phyloP scores from a whole-genome alignment of 1,140 invertebrate species.

The Brachionus sp. region DNA sequence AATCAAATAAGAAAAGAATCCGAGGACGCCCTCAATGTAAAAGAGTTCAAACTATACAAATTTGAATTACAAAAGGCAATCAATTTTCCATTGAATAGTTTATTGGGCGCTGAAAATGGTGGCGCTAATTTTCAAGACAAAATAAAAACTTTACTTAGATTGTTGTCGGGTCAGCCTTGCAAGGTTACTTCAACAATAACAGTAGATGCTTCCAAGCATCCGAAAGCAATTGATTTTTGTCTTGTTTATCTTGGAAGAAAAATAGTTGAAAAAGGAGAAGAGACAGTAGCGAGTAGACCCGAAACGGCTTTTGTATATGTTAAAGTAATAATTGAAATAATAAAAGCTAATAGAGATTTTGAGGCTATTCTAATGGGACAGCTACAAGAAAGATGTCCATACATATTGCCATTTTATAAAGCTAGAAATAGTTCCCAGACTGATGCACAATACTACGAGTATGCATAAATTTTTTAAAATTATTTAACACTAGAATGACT shows the following conservation, averaged over 20 bases:
- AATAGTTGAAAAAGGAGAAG: slow-evolving; percentile 74
- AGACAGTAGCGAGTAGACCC: slow-evolving; percentile 73
- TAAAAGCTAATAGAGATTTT: slow-evolving; percentile 73
- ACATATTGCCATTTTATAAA: slow-evolving; percentile 74
- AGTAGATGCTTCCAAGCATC: slow-evolving; percentile 66
- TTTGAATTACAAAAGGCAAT: slow-evolving; percentile 76
- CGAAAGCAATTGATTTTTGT: slow-evolving; percentile 68
- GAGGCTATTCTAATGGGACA: slow-evolving; percentile 73
- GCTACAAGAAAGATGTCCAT: slow-evolving; percentile 74
- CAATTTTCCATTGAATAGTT: slow-evolving; percentile 78
- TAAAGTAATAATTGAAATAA: slow-evolving; percentile 71
- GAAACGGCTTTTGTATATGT: slow-evolving; percentile 78
- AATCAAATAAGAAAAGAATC: background rate
- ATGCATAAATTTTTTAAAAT: slow-evolving; percentile 46
- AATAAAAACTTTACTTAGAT: slow-evolving; percentile 67
- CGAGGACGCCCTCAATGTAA: background rate
- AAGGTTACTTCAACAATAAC: slow-evolving; percentile 61
- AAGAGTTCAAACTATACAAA: slow-evolving; percentile 68
- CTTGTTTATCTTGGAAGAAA: slow-evolving; percentile 70
- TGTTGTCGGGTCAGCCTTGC: slow-evolving; percentile 69
- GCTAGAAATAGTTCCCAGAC: slow-evolving; percentile 68
- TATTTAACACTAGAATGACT: too few relatives aligned
- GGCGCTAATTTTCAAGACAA: slow-evolving; percentile 71
- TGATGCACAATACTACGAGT: slow-evolving; percentile 71
- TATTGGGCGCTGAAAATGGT: slow-evolving; percentile 67